Percentiles rank a stretch among this genome's conserved stretches.
phyloP scores from a whole-genome alignment of 2,113 vertebrate species.

The Dicrurus megarhynchus region DNA sequence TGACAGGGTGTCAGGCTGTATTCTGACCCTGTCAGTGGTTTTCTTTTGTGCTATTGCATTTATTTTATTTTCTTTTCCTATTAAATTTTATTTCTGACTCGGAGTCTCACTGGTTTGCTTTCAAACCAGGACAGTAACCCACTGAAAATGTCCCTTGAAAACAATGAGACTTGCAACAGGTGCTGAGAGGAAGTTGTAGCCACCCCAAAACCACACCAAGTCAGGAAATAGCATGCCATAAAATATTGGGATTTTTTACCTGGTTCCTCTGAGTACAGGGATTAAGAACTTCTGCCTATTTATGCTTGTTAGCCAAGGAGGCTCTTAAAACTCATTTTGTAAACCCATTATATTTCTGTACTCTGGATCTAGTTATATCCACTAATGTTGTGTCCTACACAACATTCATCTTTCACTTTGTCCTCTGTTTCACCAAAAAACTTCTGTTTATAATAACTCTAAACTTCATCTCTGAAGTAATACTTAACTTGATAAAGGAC shows the following conservation, averaged over 20 bases:
- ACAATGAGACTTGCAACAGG: background rate
- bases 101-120: too few relatives aligned
- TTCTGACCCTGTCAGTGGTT: too few relatives aligned
- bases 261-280: background rate
- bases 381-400: background rate
- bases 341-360: background rate
- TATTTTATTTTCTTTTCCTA: too few relatives aligned
- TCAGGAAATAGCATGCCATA: rapidly evolving
- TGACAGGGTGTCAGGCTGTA: too few relatives aligned
- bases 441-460: background rate
- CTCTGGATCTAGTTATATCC: background rate
- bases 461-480: background rate
- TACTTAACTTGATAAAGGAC: background rate
- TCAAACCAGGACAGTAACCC: too few relatives aligned
- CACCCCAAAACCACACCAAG: background rate
- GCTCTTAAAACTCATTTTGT: background rate
- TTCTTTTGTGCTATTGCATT: too few relatives aligned
- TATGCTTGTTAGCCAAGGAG: background rate
- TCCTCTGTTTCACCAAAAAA: background rate
- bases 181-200: background rate
- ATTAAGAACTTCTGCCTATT: background rate
- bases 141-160: background rate
- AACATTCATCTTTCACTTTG: background rate
- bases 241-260: rapidly evolving
- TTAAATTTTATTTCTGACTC: too few relatives aligned